Base-by-base conservation (phyloP, 2,113 vertebrate species). In the Psittacula cyanocephala region DNA sequence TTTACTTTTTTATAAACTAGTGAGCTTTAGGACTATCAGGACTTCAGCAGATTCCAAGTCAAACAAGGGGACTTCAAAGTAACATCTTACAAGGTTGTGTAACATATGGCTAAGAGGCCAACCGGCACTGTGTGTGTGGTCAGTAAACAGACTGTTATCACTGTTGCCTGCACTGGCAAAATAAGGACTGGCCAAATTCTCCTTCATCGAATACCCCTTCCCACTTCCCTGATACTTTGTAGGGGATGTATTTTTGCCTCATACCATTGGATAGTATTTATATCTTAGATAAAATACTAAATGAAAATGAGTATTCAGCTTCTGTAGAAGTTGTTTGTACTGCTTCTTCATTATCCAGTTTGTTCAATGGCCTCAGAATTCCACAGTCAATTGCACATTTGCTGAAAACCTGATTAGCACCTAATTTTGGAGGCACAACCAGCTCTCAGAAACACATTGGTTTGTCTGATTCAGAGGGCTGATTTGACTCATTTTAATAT, bases 101-200 rank as follows among this genome's bases (percentile, higher is more conserved):
- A 44, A 12, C 9, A 16, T 17, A 43, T 1, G 3, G 5, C 18
- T 27, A 27, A 52, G 52, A 59, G 50, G 37, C 7, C 10, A 13
- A 25, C 23, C 0, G 1, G 25, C 17, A 2, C 0, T 25, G 25
- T 39, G 23, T 0, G 3, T 7, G 23, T 46, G 52, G 9, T 75
- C 44, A 46, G 24, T 10, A 14, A 55, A 25, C 53, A n/a, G 44
- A 9, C 24, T 76, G 20, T 13, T 22, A 47, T 37, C 41, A 6
- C 17, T 16, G 2, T 14, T 14, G 29, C 24, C 23, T 55, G 5
- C 18, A 9, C 18, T 46, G 63, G 44, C 33, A 31, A 86, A 88
- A 74, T 1, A 65, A 28, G 11, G 19, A 15, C 35, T 37, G 23
- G 27, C 28, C 44, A 53, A 25, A 17, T 53, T 23, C 28, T 67